phyloP scores from a whole-genome alignment of 2,888 invertebrate genomes.

The Anarsia innoxiella region DNA sequence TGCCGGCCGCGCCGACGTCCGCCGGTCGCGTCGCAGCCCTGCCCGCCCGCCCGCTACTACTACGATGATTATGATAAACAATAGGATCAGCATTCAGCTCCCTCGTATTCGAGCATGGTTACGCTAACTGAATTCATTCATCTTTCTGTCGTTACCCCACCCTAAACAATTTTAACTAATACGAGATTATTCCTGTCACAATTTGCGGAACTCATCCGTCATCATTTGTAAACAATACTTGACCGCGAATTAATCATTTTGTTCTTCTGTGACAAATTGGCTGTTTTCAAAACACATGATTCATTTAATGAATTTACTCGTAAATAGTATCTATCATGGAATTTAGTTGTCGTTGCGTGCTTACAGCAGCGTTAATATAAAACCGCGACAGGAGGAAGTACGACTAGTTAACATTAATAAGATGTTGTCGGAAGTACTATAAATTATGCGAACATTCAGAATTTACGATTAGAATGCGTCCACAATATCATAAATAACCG shows the following conservation, averaged over 20 bases:
- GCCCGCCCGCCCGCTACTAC: constrained; percentile 16
- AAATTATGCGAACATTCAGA: constrained; percentile 12
- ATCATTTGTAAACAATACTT: neutral
- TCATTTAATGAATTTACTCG: constrained; percentile 1
- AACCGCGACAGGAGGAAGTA: no score
- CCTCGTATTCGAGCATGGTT: constrained; percentile 27
- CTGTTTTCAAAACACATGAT: neutral
- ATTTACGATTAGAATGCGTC: constrained; percentile 18
- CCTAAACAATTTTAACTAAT: no score
- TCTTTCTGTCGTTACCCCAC: constrained; percentile 17
- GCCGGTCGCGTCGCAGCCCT: constrained; percentile 12
- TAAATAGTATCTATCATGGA: no score
- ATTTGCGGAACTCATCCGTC: neutral
- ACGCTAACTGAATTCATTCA: constrained; percentile 62
- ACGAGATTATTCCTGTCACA: no score
- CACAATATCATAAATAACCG: no score
- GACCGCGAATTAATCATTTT: neutral
- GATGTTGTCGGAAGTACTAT: constrained; percentile 8
- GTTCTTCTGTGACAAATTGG: no score
- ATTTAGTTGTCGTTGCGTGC: constrained; percentile 7
- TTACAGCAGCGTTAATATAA: constrained; percentile 1
- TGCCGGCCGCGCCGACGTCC: constrained; percentile 11
- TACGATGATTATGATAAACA: constrained; percentile 34
- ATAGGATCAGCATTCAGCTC: constrained; percentile 24
- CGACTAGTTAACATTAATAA: constrained; percentile 6